Evolutionary conservation across 2,888 invertebrate species (phyloP).

Genomic region (Philhelius pedissequus): DNA sequence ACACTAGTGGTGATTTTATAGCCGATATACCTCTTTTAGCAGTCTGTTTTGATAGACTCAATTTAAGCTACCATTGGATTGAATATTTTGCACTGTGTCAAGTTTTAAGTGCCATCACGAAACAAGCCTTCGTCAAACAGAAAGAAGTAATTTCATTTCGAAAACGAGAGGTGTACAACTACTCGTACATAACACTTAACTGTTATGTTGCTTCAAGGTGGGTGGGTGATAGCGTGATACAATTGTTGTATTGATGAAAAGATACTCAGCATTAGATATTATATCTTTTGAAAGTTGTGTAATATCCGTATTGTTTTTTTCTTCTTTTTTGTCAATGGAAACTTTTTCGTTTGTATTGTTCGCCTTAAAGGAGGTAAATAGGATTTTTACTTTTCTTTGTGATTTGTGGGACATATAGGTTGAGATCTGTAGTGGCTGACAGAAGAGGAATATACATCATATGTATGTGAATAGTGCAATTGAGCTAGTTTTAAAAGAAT

Average conservation of each 20-base stretch:
- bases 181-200: background rate
- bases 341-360: constrained; percentile 33
- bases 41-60: background rate
- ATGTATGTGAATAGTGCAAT: constrained; percentile 38
- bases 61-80: background rate
- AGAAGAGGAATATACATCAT: background rate
- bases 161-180: background rate
- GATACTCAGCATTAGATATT: constrained; percentile 15
- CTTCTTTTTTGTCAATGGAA: background rate
- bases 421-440: constrained; percentile 12
- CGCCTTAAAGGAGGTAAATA: constrained; percentile 27
- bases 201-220: background rate
- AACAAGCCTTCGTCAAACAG: constrained; percentile 7
- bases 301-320: constrained; percentile 14
- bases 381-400: constrained; percentile 49
- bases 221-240: background rate
- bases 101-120: constrained; percentile 19
- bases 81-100: constrained; percentile 24
- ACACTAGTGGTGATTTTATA: background rate
- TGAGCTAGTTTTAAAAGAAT: constrained; percentile 51
- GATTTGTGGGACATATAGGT: background rate
- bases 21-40: constrained; percentile 12
- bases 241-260: background rate
- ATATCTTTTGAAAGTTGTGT: constrained; percentile 41
- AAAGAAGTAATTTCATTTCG: constrained; percentile 10